phyloP scores from a whole-genome alignment of 1,140 invertebrate genomes.

The Leucophenga varia region DNA sequence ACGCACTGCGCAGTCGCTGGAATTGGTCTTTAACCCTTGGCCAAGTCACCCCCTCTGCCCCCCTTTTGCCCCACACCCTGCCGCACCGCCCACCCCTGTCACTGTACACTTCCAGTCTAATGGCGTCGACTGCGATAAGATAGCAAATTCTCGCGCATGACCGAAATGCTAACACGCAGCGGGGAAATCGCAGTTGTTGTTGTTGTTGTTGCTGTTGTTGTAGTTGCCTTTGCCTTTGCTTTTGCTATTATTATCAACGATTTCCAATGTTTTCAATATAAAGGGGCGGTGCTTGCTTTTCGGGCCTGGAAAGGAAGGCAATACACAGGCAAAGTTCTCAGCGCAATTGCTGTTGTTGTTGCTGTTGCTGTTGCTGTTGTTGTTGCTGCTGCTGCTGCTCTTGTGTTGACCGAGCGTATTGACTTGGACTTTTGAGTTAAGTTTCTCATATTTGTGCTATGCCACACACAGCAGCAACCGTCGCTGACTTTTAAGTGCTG shows the following conservation, averaged over 20 bases:
- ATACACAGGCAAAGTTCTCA: no score
- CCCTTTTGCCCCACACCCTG: conserved; percentile 1
- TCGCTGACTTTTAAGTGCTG: conserved; percentile 48
- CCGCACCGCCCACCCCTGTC: conserved; percentile 6
- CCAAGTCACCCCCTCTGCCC: conserved; percentile 8
- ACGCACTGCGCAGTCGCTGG: conserved; percentile 37
- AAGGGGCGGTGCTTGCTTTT: conserved; percentile 44
- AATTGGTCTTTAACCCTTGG: conserved; percentile 42
- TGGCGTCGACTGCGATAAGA: conserved; percentile 45
- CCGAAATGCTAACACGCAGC: conserved; percentile 18
- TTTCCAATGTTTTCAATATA: conserved; percentile 53
- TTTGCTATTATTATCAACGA: conserved; percentile 32
- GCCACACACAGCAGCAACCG: conserved; percentile 30
- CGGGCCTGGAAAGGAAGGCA: conserved; percentile 30
- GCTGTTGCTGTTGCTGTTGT: background rate
- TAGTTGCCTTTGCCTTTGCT: conserved; percentile 13
- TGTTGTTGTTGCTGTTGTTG: no score
- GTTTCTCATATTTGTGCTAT: conserved; percentile 49
- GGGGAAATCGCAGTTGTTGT: no score
- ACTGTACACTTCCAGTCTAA: conserved; percentile 24
- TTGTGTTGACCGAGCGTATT: no score
- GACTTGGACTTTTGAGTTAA: conserved; percentile 54
- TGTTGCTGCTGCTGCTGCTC: conserved; percentile 12
- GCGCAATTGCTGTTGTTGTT: conserved; percentile 8
- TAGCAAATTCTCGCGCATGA: conserved; percentile 36